Base-by-base conservation (phyloP, 2,797 vertebrate species). In the Sciurus carolinensis region DNA sequence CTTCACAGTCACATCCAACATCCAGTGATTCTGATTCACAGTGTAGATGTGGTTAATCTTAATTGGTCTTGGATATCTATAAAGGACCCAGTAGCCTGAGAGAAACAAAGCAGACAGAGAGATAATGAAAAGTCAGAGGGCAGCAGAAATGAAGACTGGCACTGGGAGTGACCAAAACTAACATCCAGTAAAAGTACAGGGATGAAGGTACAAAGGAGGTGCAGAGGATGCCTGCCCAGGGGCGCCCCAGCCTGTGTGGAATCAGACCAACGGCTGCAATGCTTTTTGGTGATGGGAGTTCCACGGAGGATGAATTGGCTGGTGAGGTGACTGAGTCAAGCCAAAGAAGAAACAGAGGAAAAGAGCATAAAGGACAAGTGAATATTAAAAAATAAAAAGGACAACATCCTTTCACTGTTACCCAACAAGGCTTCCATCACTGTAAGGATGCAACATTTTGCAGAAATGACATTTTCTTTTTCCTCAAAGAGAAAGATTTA, bases 41-140 rank as follows among this genome's bases (percentile, higher is more conserved):
- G 57, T 0, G n/a, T 30, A 54, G 81, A 75, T 75, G 7, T 86
- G 64, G 59, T 62, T 93, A 87, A 71, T 72, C 75, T 67, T 67
- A 87, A 81, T 1, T 64, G 76, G 71, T 47, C 76, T 95, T 91
- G 76, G 73, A 17, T 28, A 24, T 17, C 79, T 62, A 76, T 69
- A 80, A 87, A 95, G 91, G 79, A 77, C 71, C 54, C 91, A 91
- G 88, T 1, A 94, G 52, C 54, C 59, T 44, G 42, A 87, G 66
- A 84, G 76, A 91, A 89, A 92, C 57, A 88, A 88, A 93, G 44
- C 42, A 92, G 50, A 44, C 39, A 80, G 83, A 83, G 5, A 84
- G 50, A 73, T 47, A 88, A 93, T 24, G 36, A 69, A 72, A 92
- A 87, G 52, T 72, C 47, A 85, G 42, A 86, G 54, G 11, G 39